Evolutionary conservation across 2,888 invertebrate species (phyloP), one percentile per base, ranked within the genome.

Genomic region (Drosophila kuntzei): DNA sequence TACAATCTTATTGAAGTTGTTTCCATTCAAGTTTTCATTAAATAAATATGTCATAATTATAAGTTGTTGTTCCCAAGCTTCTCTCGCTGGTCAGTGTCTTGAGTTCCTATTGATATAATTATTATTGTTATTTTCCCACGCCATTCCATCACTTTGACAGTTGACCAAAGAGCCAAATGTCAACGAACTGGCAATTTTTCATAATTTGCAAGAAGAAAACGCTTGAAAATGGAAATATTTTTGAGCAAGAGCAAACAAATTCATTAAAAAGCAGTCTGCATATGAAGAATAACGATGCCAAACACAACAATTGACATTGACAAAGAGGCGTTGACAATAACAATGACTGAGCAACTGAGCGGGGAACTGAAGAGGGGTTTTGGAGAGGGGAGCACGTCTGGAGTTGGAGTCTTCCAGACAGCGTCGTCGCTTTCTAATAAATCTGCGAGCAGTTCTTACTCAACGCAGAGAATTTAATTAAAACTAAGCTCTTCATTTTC

Each of bases 401-500:
- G 39, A 27, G 41, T 25, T 14, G 1, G 49, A 50, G 53, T 60
- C 61, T 55, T 32, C 18, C 37, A 60, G 57, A 63, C 67, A 51
- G 60, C 71, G 22, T 49, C 66, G 46, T 32, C 47, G 63, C 59
- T 66, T 59, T 69, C 75, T 80, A 76, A 72, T 69, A 71, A 80
- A 80, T 85, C 85, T 74, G 78, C 59, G 54, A 51, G 58, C 51
- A 59, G 53, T 67, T 78, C 69, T 64, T 75, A 69, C 60, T 50
- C 70, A 68, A 46, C 64, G 53, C 58, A 63, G 65, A 69, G 82
- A 82, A 85, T 85, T 83, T 85, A 85, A 83, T 83, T 82, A 83
- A 85, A 85, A 83, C 80, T 76, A 83, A 85, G 80, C 82, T 80
- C 80, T 78, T 76, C 76, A 71, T 73, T 82, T 78, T 67, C 62